Base-by-base conservation (phyloP, 1,140 invertebrate species). In the Heliconius nattereri region DNA sequence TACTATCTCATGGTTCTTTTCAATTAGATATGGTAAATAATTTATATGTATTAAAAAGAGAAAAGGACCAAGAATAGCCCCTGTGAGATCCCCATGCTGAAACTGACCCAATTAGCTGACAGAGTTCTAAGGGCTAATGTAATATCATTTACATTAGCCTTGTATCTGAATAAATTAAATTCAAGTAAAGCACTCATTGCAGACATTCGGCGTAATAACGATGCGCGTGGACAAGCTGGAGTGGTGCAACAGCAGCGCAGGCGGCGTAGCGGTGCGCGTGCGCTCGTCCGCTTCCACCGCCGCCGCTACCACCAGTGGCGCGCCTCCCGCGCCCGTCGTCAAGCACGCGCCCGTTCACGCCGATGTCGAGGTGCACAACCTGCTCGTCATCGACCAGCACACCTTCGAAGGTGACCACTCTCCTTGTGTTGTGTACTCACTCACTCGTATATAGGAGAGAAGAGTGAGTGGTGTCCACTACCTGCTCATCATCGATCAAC, bases 191-290 rank as follows among this genome's bases (percentile, higher is more conserved):
- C 32, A 7, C 29, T 32, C 54, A 9, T 57, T 77, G 7, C 95
- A 98, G 95, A 99, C 98, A 7, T 99, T 99, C 95, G 99, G 98
- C 49, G 97, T 99, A 2, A 96, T 99, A 16, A 98, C 98, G 0
- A 97, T 97, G 94, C 96, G 99, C 19, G 96, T 98, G 75, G 99
- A 99, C 94, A 96, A 98, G 45, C 96, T 98, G 88, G 97, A 98
- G 81, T 95, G 95, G 76, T 95, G 84, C 60, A 11, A 9, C 9
- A 23, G 23, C 9, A 11, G 23, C 20, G 60, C 23, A 11, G 60
- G 23, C 7, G 60, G 23, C 2, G 60, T 6, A 26, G 75, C 79
- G 49, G 89, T 97, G 97, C 29, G 96, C 94, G 85, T 95, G 92
- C 85, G 95, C 91, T 75, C 84, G 9, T 83, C 84, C 40, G 90